Evolutionary conservation across 2,113 vertebrate genomes (phyloP), one percentile per base, ranked within the genome.

Genomic region (Plectropomus leopardus): DNA sequence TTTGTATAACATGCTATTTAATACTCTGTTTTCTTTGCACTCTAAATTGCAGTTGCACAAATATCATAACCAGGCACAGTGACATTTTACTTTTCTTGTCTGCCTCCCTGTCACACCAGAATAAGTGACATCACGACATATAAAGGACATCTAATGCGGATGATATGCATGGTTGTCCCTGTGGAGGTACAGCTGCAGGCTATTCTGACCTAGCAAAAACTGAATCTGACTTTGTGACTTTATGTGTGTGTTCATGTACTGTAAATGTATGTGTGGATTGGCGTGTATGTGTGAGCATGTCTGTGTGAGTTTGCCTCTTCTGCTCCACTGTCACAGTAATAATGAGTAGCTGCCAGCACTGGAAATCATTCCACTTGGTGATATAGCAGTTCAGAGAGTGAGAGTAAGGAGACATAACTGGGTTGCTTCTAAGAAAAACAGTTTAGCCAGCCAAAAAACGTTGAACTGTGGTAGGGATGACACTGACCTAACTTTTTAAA

Each of bases 341-440:
- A 88, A 90, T 82, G 76, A 88, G 79, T 58, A 77, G 74, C 74
- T 88, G 79, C 72, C 77, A 72, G 71, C 7, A 5, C 64, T 65
- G 78, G 51, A 85, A 61, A 50, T 78, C 72, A 68, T 88, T 86
- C 78, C 73, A 64, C 51, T 79, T 24, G 69, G 72, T 80, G 82
- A 86, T 77, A 55, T 17, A 79, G 65, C 45, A 61, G 75, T 73
- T 77, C 54, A 83, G 54, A 83, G 54, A 48, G 53, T 6, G 28
- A 69, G 47, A 72, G 65, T 30, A 16, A 21, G 74, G 47, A 78
- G 67, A 76, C 34, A 78, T 82, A 70, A 75, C 61, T 64, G 17
- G 72, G 74, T 55, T 70, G 66, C 72, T 66, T 34, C 45, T 16
- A 65, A 51, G 26, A 1, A 58, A 70, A 61, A 73, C 66, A 28